phyloP scores from a whole-genome alignment of 2,888 invertebrate species.

The Metopia argyrocephala region DNA sequence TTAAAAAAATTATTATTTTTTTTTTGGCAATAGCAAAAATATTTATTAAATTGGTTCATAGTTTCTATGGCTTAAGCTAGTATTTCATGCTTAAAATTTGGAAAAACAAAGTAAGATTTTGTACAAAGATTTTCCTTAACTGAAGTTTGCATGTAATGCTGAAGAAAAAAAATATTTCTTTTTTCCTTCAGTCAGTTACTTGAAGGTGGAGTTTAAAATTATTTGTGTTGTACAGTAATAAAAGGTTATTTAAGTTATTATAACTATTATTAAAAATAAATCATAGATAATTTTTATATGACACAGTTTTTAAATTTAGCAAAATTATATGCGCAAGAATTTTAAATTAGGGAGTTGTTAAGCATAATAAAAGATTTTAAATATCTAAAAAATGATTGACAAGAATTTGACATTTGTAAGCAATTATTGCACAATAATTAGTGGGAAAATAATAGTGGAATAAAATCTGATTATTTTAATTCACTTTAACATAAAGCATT shows the following conservation, averaged over 20 bases:
- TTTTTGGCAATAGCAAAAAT: not conserved
- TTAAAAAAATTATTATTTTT: not conserved
- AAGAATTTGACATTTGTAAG: not conserved
- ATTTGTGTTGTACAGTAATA: constrained; percentile 6
- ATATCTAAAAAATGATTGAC: not conserved
- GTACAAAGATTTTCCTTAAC: not conserved
- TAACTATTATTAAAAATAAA: not conserved
- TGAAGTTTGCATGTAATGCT: not conserved
- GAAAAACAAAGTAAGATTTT: not conserved
- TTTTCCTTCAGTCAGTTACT: not conserved
- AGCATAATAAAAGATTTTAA: not conserved
- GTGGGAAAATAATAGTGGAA: too few relatives aligned
- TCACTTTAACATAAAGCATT: too few relatives aligned
- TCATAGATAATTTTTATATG: not conserved
- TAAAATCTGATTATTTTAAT: too few relatives aligned
- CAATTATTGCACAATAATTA: not conserved
- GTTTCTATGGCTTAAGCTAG: not conserved
- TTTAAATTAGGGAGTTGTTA: not conserved
- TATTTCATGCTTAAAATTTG: constrained; percentile 2
- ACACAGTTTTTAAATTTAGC: not conserved
- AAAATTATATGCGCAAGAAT: not conserved
- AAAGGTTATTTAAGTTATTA: constrained; percentile 16
- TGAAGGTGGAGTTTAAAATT: constrained; percentile 14
- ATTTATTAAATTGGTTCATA: not conserved
- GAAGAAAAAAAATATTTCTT: not conserved